Evolutionary conservation across 2,888 invertebrate genomes (phyloP), one percentile per base, ranked within the genome.

Genomic region (Cryptus armator): DNA sequence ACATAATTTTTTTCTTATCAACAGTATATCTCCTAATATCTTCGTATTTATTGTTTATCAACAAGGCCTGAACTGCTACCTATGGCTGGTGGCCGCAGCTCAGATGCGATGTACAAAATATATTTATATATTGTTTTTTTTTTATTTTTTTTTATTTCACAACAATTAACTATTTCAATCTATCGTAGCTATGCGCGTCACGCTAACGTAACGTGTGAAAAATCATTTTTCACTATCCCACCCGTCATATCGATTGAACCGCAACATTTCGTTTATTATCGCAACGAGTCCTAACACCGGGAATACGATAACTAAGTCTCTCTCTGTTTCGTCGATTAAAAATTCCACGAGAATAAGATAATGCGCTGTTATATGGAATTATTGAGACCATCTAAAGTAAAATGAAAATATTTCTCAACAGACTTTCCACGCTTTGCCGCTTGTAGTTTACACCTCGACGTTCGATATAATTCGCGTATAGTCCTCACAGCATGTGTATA

Each of bases 101-200:
- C 92, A 87, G 92, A 92, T 92, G 92, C 92, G 89, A 91, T 92
- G 92, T 91, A 91, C 88, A 92, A 92, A 92, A 92, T 92, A 90
- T 90, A 86, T 83, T 75, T 85, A 82, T 86, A 84, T 86, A 71
- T 86, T 80, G 83, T 86, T 74, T 62, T 51, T 81, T 32, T 81
- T 68, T 81, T 76, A 83, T 81, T 84, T 83, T 74, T 81, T 74
- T 14, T 66, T 64, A 75, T 77, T 62, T 70, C 68, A 66, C 70
- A 74, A 82, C 84, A 80, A 76, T 74, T 78, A 75, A 51, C 43
- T 82, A 79, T 10, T 72, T 53, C 46, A 6, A 48, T 64, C 43
- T 16, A 48, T 59, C 19, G 59, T 43, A 46, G n/a, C 68, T 44
- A 43, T 68, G 37, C 24, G 32, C 59, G 5, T 29, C 12, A n/a